Evolutionary conservation across 2,888 invertebrate species (phyloP).

Genomic region (Tiliacea citrago): DNA sequence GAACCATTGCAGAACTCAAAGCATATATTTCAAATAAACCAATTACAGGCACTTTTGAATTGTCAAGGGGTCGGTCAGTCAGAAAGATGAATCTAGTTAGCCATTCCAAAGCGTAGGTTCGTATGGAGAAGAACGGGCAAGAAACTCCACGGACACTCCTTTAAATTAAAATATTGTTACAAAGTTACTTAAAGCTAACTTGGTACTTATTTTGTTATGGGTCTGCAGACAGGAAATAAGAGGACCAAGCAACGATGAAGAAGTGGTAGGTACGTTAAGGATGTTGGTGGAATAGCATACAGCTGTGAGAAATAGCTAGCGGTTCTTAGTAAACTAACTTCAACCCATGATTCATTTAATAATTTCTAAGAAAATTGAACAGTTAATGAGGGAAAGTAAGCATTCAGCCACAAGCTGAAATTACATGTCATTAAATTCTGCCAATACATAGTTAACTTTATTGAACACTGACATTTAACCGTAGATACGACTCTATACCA

Average conservation of each 20-base stretch:
- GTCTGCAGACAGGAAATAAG: not conserved
- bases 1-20: too few relatives aligned
- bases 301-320: not conserved
- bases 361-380: constrained; percentile 4
- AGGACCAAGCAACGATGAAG: not conserved
- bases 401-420: not conserved
- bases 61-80: too few relatives aligned
- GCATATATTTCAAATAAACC: too few relatives aligned
- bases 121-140: too few relatives aligned
- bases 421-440: not conserved
- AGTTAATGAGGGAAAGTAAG: not conserved
- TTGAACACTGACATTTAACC: not conserved
- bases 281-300: not conserved
- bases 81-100: too few relatives aligned
- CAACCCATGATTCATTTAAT: not conserved
- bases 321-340: not conserved
- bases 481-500: not conserved
- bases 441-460: not conserved
- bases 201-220: too few relatives aligned
- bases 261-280: not conserved
- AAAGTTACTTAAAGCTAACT: not conserved
- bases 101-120: too few relatives aligned
- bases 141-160: too few relatives aligned
- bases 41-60: too few relatives aligned
- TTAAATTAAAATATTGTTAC: too few relatives aligned